A percentile compares a stretch with the other conserved stretches of the same genome.
Conservation (phyloP, 2,113 vertebrate genomes). For the Paradoxurus hermaphroditus region DNA sequence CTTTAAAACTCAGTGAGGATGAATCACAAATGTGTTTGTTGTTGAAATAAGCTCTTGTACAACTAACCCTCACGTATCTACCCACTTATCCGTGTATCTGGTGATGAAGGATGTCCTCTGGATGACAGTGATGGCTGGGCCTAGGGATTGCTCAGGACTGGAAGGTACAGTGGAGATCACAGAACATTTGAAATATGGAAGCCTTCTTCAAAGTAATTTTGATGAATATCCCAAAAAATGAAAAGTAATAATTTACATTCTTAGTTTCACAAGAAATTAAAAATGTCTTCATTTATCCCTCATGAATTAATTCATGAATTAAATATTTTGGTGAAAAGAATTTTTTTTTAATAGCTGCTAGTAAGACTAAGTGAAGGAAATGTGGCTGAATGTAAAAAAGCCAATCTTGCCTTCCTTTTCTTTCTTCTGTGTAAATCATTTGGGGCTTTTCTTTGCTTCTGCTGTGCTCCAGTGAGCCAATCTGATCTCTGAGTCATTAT, state of each 20-base stretch:
- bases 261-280: conserved; percentile 66
- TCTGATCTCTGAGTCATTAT: conserved; percentile 54
- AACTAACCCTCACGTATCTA: not conserved
- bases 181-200: conserved; percentile 14
- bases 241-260: conserved; percentile 50
- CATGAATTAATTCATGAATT: conserved; percentile 72
- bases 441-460: conserved; percentile 45
- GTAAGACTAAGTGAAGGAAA: conserved; percentile 64
- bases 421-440: conserved; percentile 52
- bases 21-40: not conserved
- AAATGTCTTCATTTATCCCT: conserved; percentile 74
- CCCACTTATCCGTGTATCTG: not conserved
- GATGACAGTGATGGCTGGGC: not conserved
- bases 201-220: conserved; percentile 52
- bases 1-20: not conserved
- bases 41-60: not conserved
- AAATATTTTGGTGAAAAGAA: conserved; percentile 71
- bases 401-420: conserved; percentile 35
- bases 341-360: conserved; percentile 54
- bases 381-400: conserved; percentile 43
- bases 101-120: not conserved
- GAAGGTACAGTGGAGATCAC: not conserved
- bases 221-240: conserved; percentile 57
- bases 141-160: not conserved
- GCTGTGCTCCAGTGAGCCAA: conserved; percentile 52